These are phyloP conservation scores for Brachyrhaphis roseni DNA, from an alignment of 2,797 vertebrate genomes.

Conservation along the genomic window DNA sequence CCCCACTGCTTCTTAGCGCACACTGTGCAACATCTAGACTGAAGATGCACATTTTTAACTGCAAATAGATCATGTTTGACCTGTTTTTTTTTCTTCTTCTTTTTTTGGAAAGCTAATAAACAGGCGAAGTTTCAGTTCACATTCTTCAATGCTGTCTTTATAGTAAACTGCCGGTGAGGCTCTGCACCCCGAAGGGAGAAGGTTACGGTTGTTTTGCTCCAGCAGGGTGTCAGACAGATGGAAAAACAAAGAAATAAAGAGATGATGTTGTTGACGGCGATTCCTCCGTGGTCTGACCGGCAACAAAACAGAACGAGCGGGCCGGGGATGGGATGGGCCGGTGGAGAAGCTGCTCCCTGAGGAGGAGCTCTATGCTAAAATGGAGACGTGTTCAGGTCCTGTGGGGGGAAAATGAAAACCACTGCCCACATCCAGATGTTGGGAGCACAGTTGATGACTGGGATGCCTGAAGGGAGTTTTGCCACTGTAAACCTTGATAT, in stretches of 20 bases:
- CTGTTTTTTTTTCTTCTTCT: background rate
- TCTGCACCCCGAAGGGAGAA: constrained; percentile 17
- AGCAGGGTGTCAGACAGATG: constrained; percentile 34
- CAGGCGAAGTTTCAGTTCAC: background rate
- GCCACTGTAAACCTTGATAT: constrained; percentile 44
- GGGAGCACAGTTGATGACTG: constrained; percentile 54
- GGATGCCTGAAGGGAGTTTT: constrained; percentile 45
- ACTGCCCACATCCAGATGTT: constrained; percentile 69
- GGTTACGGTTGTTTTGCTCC: constrained; percentile 13
- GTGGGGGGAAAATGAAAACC: constrained; percentile 20
- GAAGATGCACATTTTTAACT: constrained; percentile 1
- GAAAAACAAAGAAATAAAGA: constrained; percentile 40
- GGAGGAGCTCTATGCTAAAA: constrained; percentile 47
- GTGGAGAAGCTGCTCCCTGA: constrained; percentile 28
- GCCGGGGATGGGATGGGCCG: constrained; percentile 9
- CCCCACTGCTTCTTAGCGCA: background rate
- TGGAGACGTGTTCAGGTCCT: constrained; percentile 51
- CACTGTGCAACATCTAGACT: constrained; percentile 4
- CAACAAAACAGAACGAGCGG: constrained; percentile 42
- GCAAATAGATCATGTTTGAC: constrained; percentile 30
- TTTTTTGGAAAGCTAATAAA: constrained; percentile 25
- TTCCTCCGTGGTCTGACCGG: constrained; percentile 34
- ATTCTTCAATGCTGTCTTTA: constrained; percentile 22
- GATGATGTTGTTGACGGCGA: constrained; percentile 29
- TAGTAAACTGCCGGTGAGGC: constrained; percentile 9